phyloP scores from a whole-genome alignment of 2,113 vertebrate genomes.

The Elaphurus davidianus region DNA sequence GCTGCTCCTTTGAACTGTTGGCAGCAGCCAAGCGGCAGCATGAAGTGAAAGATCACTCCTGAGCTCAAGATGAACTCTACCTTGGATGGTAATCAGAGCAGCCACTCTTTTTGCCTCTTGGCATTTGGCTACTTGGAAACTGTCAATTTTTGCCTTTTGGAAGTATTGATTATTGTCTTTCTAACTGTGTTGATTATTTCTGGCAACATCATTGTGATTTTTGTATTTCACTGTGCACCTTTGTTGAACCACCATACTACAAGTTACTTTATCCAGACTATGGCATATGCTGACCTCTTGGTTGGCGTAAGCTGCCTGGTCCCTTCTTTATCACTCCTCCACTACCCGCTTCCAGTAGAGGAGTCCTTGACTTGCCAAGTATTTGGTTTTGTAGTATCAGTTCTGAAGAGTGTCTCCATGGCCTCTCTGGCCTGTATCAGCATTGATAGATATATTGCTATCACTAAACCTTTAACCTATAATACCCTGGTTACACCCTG shows the following conservation, averaged over 20 bases:
- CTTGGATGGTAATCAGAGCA: conserved; percentile 89
- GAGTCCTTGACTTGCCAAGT: conserved; percentile 93
- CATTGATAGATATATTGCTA: conserved; percentile 96
- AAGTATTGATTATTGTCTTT: conserved; percentile 93
- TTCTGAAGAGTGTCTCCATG: conserved; percentile 98
- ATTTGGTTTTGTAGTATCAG: conserved; percentile 96
- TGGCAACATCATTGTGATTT: conserved; percentile 96
- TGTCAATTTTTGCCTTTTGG: conserved; percentile 93
- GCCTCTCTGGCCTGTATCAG: conserved; percentile 95
- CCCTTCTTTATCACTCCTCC: conserved; percentile 93
- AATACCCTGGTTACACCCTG: conserved; percentile 93
- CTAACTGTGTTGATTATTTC: conserved; percentile 95
- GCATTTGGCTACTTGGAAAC: conserved; percentile 90
- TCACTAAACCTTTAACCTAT: conserved; percentile 95
- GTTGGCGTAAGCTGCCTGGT: conserved; percentile 97
- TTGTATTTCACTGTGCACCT: conserved; percentile 99
- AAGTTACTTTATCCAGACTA: conserved; percentile 98
- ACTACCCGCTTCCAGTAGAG: conserved; percentile 88
- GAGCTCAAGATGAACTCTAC: conserved; percentile 95
- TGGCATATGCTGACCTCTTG: conserved; percentile 97
- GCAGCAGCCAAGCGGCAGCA: conserved; percentile 79
- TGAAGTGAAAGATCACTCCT: conserved; percentile 77
- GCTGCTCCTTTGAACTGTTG: conserved; percentile 79
- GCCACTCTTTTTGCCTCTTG: conserved; percentile 92
- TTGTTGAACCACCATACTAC: conserved; percentile 96